These are phyloP conservation scores for Polyodon spathula DNA, from an alignment of 2,113 vertebrate genomes.

Conservation along the genomic window DNA sequence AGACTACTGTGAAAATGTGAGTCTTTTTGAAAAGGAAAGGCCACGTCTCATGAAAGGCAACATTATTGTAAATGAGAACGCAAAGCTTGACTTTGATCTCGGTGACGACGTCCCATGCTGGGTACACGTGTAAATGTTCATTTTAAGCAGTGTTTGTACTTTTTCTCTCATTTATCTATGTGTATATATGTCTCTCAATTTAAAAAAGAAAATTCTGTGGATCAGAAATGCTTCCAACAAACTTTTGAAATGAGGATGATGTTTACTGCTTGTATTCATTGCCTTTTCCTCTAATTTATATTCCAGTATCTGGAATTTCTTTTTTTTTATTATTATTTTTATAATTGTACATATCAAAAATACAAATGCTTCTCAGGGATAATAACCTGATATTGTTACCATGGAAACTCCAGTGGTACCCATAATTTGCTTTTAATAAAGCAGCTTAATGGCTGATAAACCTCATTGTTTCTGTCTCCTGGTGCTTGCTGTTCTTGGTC, in stretches of 20 bases:
- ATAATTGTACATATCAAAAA: conserved; percentile 34
- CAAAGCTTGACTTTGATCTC: conserved; percentile 38
- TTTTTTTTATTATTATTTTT: conserved; percentile 33
- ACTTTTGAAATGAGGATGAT: conserved; percentile 32
- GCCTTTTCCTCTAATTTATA: conserved; percentile 62
- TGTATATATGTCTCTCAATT: conserved; percentile 22
- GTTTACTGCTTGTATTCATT: conserved; percentile 45
- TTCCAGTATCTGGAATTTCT: conserved; percentile 80
- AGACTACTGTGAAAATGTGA: conserved; percentile 20
- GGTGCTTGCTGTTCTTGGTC: not conserved
- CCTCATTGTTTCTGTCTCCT: conserved; percentile 17
- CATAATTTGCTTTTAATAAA: conserved; percentile 72
- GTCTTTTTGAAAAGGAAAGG: conserved; percentile 20
- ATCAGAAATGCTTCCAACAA: conserved; percentile 62
- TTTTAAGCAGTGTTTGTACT: conserved; percentile 75
- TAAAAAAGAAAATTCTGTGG: conserved; percentile 68
- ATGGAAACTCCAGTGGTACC: conserved; percentile 55
- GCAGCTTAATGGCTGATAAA: conserved; percentile 65
- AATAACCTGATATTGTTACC: conserved; percentile 63
- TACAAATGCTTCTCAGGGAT: conserved; percentile 80
- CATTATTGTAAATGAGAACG: conserved; percentile 29
- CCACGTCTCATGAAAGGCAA: conserved; percentile 35
- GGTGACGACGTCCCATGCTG: conserved; percentile 84
- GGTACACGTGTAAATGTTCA: conserved; percentile 73
- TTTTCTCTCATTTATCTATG: conserved; percentile 33